Conservation (phyloP, 2,888 invertebrate species). For the Lordiphosa fenestrarum region DNA sequence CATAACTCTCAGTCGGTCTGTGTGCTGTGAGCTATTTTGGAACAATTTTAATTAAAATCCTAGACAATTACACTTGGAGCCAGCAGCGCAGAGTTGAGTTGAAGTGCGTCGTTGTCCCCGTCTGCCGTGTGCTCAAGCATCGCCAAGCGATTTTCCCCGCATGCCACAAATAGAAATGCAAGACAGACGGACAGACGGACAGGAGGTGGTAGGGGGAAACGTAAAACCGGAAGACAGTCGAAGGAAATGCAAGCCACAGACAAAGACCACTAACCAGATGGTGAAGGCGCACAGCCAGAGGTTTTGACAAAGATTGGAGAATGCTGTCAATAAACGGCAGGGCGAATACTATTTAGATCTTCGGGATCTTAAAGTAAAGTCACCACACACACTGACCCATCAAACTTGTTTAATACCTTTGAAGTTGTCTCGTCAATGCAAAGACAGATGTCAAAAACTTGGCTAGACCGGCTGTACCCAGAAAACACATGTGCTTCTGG, state of each 20-base stretch:
- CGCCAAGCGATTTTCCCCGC: constrained; percentile 38
- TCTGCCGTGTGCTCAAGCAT: constrained; percentile 66
- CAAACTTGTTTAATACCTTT: too few relatives aligned
- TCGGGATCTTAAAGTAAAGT: too few relatives aligned
- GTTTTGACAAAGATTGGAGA: too few relatives aligned
- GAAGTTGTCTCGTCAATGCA: too few relatives aligned
- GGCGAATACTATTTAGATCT: too few relatives aligned
- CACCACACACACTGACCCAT: too few relatives aligned
- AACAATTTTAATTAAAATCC: constrained; percentile 72
- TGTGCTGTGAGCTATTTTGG: constrained; percentile 50
- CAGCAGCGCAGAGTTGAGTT: constrained; percentile 16
- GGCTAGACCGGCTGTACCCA: too few relatives aligned
- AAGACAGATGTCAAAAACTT: too few relatives aligned
- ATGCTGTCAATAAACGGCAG: too few relatives aligned
- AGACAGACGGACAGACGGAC: constrained; percentile 18
- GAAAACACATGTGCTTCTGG: too few relatives aligned
- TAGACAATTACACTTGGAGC: constrained; percentile 63
- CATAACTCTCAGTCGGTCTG: constrained; percentile 16
- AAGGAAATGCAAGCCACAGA: constrained; percentile 5
- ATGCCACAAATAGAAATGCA: constrained; percentile 54
- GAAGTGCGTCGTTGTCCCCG: constrained; percentile 18
- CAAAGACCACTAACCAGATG: constrained; percentile 1
- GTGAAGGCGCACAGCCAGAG: not conserved
- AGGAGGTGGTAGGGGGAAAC: not conserved
- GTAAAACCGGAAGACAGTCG: constrained; percentile 4